Conservation (phyloP, 1,140 invertebrate genomes). For the Hydropsyche tenuis region DNA sequence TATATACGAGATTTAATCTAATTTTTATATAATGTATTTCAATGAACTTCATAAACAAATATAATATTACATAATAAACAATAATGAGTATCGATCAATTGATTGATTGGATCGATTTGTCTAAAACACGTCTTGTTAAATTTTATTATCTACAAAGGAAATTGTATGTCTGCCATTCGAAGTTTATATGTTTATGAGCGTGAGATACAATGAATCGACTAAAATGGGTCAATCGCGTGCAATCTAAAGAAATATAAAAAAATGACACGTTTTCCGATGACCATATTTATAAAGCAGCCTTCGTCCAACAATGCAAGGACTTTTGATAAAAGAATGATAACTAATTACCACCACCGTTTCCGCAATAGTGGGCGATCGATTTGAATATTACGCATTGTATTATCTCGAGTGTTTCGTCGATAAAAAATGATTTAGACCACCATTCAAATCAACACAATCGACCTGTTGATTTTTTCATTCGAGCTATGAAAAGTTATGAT, state of each 20-base stretch:
- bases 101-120: too few species aligned
- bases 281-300: conserved; percentile 16
- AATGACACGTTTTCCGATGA: conserved; percentile 1
- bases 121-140: too few species aligned
- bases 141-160: too few species aligned
- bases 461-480: too few species aligned
- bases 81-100: too few species aligned
- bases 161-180: too few species aligned
- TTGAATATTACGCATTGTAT: conserved; percentile 23
- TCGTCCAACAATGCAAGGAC: conserved; percentile 22
- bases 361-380: conserved; percentile 19
- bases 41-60: too few species aligned
- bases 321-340: conserved; percentile 23
- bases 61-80: too few species aligned
- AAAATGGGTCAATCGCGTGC: conserved; percentile 22
- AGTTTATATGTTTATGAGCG: not conserved
- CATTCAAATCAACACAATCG: too few species aligned
- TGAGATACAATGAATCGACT: conserved; percentile 9
- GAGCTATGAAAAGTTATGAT: too few species aligned
- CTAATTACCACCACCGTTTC: conserved; percentile 20
- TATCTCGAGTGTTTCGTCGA: not conserved
- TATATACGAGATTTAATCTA: too few species aligned
- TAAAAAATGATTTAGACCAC: not conserved
- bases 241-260: not conserved
- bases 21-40: too few species aligned